Evolutionary conservation across 1,140 invertebrate genomes (phyloP), one percentile per base, ranked within the genome.

Genomic region (Mactra quadrangularis): DNA sequence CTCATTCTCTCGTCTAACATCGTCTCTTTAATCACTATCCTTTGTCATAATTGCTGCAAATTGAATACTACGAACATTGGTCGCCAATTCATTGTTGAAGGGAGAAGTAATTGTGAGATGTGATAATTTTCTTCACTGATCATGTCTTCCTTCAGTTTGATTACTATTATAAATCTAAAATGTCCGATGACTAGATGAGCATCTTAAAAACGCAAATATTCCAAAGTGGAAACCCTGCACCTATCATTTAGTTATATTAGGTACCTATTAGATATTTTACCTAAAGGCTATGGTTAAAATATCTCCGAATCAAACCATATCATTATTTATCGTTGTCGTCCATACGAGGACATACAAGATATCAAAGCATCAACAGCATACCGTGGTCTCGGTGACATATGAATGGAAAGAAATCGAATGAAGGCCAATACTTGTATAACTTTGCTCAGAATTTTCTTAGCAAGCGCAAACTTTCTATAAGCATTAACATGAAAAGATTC

Each of bases 1-100:
- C 53, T 31, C n/a, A n/a, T n/a, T n/a, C n/a, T n/a, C n/a, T n/a
- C n/a, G 15, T 59, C 41, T 29, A 25, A 17, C 38, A 22, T 50
- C 22, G 64, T 60, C 77, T 81, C 64, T 33, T 19, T 70, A 59
- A 71, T 55, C 35, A 52, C 41, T 33, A 55, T 60, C 64, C 62
- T 27, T 68, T 81, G 27, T 9, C 53, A 66, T 81, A 81, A 81
- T 81, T 81, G 77, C 60, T 71, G 77, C 53, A 81, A 81, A 81
- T 81, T 81, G 77, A 29, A 47, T 31, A 27, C 57, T 60, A 9
- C 41, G 59, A 27, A 29, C 38, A 45, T 62, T 25, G 57, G 53
- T 50, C 27, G 38, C 47, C 33, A 38, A 45, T 27, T 62, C 33
- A 15, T 27, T 64, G 25, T n/a, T 62, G 74, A 76, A 76, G 29